Evolutionary conservation across 2,888 invertebrate genomes (phyloP).

Genomic region (Capitulum mitella): DNA sequence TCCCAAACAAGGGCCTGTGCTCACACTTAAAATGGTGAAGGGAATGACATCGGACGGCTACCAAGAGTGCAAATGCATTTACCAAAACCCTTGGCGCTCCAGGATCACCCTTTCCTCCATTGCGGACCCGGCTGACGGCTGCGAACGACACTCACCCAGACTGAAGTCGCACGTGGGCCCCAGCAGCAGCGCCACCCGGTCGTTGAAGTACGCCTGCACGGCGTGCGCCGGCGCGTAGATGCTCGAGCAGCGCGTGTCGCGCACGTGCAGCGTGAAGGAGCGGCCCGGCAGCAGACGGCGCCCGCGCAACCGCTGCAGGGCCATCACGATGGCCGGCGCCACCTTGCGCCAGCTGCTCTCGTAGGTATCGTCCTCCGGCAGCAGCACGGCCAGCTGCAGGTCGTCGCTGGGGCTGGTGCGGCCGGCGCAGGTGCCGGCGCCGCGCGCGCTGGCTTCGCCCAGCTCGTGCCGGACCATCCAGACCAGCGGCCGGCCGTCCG

Average conservation of each 20-base stretch:
- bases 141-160: conserved; percentile 52
- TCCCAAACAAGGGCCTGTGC: no score
- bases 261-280: conserved; percentile 37
- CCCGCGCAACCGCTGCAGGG: conserved; percentile 44
- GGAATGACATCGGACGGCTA: no score
- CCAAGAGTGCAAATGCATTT: no score
- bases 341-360: conserved; percentile 47
- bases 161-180: conserved; percentile 76
- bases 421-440: neutral
- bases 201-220: conserved; percentile 47
- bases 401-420: neutral
- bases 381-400: conserved; percentile 37
- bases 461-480: no score
- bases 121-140: no score
- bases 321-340: conserved; percentile 55
- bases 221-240: conserved; percentile 44
- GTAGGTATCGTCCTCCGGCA: conserved; percentile 37
- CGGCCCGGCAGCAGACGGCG: conserved; percentile 53
- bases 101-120: no score
- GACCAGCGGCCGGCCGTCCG: neutral
- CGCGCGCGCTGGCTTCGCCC: no score
- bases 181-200: conserved; percentile 68
- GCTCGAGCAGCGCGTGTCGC: conserved; percentile 39
- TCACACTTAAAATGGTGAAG: no score
- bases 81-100: no score